phyloP scores from a whole-genome alignment of 2,888 invertebrate genomes.

The Frankliniella fusca region DNA sequence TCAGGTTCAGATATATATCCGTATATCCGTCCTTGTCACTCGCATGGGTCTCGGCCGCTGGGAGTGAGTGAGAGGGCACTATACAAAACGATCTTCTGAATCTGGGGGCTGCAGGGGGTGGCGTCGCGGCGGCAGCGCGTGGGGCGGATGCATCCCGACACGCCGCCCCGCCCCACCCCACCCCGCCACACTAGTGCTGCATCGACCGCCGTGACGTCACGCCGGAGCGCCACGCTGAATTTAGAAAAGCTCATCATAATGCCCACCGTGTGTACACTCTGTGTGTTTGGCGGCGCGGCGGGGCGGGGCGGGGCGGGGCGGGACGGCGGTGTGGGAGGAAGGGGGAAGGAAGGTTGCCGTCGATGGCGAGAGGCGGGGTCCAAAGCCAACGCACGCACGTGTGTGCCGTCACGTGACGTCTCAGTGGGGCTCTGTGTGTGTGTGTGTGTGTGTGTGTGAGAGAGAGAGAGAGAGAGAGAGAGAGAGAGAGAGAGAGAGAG shows the following conservation, averaged over 20 bases:
- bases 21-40: too few species aligned
- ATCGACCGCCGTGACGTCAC: not conserved
- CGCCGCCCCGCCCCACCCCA: not conserved
- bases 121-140: not conserved
- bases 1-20: too few species aligned
- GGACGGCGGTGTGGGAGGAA: not conserved
- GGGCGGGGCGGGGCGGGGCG: not conserved
- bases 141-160: not conserved
- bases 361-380: not conserved
- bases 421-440: not conserved
- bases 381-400: not conserved
- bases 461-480: not conserved
- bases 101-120: too few species aligned
- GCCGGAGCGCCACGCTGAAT: conserved; percentile 10
- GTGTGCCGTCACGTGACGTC: not conserved
- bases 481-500: not conserved
- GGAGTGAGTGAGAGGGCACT: too few species aligned
- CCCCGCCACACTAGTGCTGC: not conserved
- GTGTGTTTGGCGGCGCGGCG: conserved; percentile 16
- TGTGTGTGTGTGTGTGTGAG: not conserved
- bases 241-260: conserved; percentile 26
- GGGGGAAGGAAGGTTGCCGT: not conserved
- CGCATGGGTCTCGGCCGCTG: too few species aligned
- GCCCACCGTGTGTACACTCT: conserved; percentile 13
- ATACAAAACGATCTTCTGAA: too few species aligned